These are phyloP conservation scores for Euzetes globulus DNA, from an alignment of 2,888 invertebrate species.

Conservation along the genomic window DNA sequence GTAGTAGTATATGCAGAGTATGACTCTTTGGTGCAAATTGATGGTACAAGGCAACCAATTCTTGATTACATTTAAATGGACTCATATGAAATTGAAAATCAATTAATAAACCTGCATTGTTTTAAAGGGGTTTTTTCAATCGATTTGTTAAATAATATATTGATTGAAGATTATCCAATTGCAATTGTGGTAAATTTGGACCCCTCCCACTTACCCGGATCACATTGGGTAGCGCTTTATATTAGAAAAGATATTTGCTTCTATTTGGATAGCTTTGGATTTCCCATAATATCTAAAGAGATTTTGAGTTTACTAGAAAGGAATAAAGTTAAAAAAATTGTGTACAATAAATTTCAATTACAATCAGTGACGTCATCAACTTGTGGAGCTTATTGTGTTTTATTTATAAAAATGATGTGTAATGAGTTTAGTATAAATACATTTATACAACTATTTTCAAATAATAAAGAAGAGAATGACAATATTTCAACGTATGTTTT, in stretches of 20 bases:
- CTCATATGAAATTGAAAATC: not conserved
- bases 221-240: too few species aligned
- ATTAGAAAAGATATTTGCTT: too few species aligned
- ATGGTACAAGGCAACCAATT: conserved; percentile 40
- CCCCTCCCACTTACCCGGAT: too few species aligned
- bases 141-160: not conserved
- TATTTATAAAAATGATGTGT: not conserved
- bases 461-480: not conserved
- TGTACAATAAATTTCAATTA: not conserved
- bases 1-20: conserved; percentile 44
- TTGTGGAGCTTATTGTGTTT: not conserved
- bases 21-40: conserved; percentile 44
- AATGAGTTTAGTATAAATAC: not conserved
- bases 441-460: not conserved
- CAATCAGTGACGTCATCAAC: not conserved
- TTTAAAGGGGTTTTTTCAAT: conserved; percentile 7
- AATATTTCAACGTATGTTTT: not conserved
- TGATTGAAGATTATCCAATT: not conserved
- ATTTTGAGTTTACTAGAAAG: not conserved
- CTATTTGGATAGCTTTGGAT: conserved; percentile 37
- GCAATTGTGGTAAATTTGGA: too few species aligned
- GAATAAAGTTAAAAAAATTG: not conserved
- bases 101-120: not conserved
- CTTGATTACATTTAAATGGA: conserved; percentile 39
- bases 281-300: not conserved